Conservation (phyloP, 2,888 invertebrate species). For the Drosophila helvetica region DNA sequence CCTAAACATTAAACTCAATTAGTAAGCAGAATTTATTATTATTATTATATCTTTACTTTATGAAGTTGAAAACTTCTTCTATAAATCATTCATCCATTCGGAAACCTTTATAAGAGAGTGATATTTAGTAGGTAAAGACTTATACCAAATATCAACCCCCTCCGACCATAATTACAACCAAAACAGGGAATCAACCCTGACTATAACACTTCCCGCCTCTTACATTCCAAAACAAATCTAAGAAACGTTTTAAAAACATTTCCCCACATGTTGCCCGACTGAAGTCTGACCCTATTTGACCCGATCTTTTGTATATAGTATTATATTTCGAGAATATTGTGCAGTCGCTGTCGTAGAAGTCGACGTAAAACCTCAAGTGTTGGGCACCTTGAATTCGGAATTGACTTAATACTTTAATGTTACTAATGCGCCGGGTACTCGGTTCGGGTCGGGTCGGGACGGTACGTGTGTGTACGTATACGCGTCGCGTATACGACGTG, state of each 20-base stretch:
- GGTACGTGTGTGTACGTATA: constrained; percentile 13
- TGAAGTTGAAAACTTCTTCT: background rate
- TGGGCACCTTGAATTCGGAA: constrained; percentile 24
- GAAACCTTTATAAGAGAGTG: too few relatives aligned
- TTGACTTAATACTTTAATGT: constrained; percentile 34
- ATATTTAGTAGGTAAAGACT: background rate
- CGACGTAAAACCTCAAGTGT: background rate
- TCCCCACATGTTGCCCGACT: background rate
- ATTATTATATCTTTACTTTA: background rate
- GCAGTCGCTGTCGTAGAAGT: background rate
- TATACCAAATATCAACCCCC: too few relatives aligned
- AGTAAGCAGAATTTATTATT: too few relatives aligned
- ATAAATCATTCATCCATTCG: background rate
- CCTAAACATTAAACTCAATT: too few relatives aligned
- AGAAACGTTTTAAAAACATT: background rate
- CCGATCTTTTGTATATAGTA: constrained; percentile 2
- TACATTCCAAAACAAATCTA: background rate
- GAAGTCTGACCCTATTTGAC: background rate
- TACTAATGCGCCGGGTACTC: constrained; percentile 13
- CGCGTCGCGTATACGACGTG: background rate
- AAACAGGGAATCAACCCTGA: too few relatives aligned
- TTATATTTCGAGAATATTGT: background rate
- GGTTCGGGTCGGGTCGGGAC: background rate
- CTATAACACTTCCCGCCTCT: background rate
- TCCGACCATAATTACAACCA: too few relatives aligned